phyloP scores from a whole-genome alignment of 2,888 invertebrate species.

The Rhagonycha fulva region DNA sequence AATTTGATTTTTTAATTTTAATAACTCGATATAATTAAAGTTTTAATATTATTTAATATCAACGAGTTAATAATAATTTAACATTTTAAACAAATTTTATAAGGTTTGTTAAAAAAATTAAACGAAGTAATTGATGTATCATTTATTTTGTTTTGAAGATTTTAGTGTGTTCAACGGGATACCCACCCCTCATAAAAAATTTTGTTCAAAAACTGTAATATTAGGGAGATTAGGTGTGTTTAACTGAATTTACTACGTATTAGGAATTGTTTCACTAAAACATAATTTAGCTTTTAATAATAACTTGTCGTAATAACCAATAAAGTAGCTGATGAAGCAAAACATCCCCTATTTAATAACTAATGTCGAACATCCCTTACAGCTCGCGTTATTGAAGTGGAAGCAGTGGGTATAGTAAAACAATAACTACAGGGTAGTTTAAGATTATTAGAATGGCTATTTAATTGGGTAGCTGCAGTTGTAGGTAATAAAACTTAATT shows the following conservation, averaged over 20 bases:
- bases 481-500: background rate
- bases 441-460: background rate
- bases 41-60: too few relatives aligned
- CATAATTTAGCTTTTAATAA: conserved; percentile 35
- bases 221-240: background rate
- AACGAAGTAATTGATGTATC: too few relatives aligned
- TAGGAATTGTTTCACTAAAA: conserved; percentile 1
- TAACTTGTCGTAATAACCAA: conserved; percentile 49
- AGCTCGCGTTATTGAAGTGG: conserved; percentile 44
- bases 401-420: background rate
- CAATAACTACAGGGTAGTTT: background rate
- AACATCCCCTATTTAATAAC: conserved; percentile 53
- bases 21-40: too few relatives aligned
- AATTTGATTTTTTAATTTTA: too few relatives aligned
- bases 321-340: conserved; percentile 53
- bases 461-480: background rate
- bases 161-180: too few relatives aligned
- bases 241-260: background rate
- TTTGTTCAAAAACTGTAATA: background rate
- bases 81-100: too few relatives aligned
- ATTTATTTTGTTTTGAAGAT: too few relatives aligned
- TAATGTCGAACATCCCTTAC: conserved; percentile 38
- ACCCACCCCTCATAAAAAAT: too few relatives aligned
- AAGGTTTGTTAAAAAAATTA: too few relatives aligned
- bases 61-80: too few relatives aligned